Base-by-base conservation (phyloP, 2,888 invertebrate species). In the Corythucha ciliata region DNA sequence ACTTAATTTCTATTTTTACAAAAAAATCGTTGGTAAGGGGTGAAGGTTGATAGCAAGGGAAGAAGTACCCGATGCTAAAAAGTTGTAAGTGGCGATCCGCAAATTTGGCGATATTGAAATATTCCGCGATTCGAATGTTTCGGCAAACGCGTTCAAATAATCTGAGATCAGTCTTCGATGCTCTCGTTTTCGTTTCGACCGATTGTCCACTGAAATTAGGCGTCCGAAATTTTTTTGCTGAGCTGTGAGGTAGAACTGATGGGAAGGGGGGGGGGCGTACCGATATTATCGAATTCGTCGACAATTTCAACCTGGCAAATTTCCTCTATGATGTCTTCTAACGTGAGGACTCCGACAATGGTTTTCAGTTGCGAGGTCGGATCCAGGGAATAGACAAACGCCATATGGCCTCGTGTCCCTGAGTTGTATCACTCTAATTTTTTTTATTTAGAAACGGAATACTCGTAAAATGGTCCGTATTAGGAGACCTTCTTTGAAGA, bases 241-340 rank as follows among this genome's bases (percentile, higher is more conserved):
- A 8, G 14, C 37, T 16, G 7, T 10, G 37, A 7, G 8, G 14
- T 14, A 36, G 8, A 7, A 36, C 8, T 12, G 8, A 7, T 36
- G 16, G 12, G 8, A 10, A 10, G 12, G 8, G 22, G 7, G n/a
- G n/a, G 16, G 21, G 6, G 22, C 41, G 41, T 44, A 57, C 57
- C 47, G 8, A 54, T 52, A 10, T 45, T 45, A 22, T 59, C 59
- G 24, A 48, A 51, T 51, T 59, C 59, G 48, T 59, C 59, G 12
- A 54, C 53, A 6, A 59, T 59, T 46, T 59, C 59, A 8, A 48
- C 55, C 48, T 59, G 59, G 4, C 57, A 47, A 21, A 59, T 48
- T 45, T 59, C 59, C 50, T 59, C 59, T 16, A 59, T 57, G 1
- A 59, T 54, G 48, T 59, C 59, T 40, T 59, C 59, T 26, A 59